These are phyloP conservation scores for Homarus americanus DNA, from an alignment of 1,140 invertebrate genomes.

Conservation along the genomic window DNA sequence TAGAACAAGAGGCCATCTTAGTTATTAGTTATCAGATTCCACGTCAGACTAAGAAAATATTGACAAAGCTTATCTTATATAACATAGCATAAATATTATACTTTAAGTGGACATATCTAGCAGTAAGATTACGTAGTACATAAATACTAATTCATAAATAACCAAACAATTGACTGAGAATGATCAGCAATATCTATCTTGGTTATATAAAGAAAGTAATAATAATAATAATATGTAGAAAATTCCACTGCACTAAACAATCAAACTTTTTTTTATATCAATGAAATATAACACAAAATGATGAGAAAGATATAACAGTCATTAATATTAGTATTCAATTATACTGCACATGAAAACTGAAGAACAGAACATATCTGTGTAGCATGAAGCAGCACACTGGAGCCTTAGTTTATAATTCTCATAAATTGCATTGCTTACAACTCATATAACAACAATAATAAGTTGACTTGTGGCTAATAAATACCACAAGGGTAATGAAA, in stretches of 20 bases:
- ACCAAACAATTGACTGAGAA: background rate
- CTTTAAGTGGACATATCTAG: background rate
- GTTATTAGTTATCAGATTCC: constrained; percentile 30
- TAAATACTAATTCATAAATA: background rate
- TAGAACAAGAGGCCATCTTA: background rate
- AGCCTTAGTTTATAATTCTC: background rate
- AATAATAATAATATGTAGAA: background rate
- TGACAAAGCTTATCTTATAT: background rate
- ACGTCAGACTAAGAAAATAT: background rate
- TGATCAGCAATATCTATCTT: background rate
- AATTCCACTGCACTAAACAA: background rate
- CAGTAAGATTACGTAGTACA: background rate
- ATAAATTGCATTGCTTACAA: too few relatives aligned
- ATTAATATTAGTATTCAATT: background rate
- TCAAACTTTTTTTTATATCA: background rate
- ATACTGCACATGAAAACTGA: background rate
- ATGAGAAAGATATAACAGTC: background rate
- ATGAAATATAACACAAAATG: background rate
- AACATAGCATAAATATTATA: background rate
- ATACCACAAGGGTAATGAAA: too few relatives aligned
- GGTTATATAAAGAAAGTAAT: background rate
- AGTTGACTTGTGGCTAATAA: too few relatives aligned
- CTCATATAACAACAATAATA: too few relatives aligned
- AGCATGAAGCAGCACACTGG: background rate
- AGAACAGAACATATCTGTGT: background rate